phyloP scores from a whole-genome alignment of 2,113 vertebrate genomes.

The Mohoua ochrocephala region DNA sequence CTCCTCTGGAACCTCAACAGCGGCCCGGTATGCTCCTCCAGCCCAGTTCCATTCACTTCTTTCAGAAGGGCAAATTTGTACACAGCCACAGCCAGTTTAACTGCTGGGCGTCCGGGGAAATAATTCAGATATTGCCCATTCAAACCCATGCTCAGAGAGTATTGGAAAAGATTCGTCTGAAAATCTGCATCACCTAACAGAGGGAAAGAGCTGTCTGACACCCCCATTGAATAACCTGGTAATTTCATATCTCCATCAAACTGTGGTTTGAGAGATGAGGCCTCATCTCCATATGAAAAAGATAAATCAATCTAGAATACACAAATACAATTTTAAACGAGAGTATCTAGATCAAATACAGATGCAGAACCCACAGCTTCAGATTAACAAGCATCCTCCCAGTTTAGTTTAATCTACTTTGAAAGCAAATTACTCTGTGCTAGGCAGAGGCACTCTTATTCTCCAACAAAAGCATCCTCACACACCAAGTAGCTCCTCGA shows the following conservation, averaged over 20 bases:
- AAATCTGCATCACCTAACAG: not conserved
- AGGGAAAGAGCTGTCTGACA: not conserved
- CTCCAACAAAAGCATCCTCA: not conserved
- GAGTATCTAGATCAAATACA: constrained; percentile 14
- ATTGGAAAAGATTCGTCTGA: not conserved
- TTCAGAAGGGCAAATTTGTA: not conserved
- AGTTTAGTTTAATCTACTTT: not conserved
- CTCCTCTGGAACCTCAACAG: not conserved
- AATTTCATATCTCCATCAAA: not conserved
- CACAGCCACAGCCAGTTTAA: not conserved
- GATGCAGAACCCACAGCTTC: constrained; percentile 3
- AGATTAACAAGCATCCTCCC: not conserved
- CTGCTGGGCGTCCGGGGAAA: not conserved
- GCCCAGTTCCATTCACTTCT: not conserved
- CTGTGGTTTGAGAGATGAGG: not conserved
- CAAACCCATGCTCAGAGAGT: not conserved
- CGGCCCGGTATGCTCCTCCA: not conserved
- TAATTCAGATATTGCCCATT: not conserved
- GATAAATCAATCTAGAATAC: constrained; percentile 17
- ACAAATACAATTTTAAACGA: constrained; percentile 5
- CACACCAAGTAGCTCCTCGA: not conserved
- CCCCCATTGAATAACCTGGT: not conserved
- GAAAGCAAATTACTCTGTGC: not conserved
- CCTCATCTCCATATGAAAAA: not conserved
- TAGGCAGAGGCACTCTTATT: not conserved